Percentiles rank a stretch among this genome's conserved stretches.
These are phyloP conservation scores for Callithrix jacchus DNA, from an alignment of 2,113 vertebrate species.

Conservation along the genomic window DNA sequence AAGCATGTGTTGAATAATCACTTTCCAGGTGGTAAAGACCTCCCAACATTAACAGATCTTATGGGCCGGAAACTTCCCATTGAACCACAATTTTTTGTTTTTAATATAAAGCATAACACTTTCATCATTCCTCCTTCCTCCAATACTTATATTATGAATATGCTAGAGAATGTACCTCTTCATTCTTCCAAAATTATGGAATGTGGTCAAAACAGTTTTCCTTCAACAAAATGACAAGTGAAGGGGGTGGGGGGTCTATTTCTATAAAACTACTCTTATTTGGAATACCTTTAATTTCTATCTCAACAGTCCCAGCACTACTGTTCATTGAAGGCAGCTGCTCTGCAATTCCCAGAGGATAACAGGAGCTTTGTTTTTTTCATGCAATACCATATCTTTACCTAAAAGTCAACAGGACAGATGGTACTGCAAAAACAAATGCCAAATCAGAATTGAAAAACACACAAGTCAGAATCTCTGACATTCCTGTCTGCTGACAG, in stretches of 20 bases:
- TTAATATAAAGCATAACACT: conserved; percentile 20
- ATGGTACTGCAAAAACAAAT: conserved; percentile 18
- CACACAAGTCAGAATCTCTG: background rate
- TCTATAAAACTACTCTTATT: conserved; percentile 22
- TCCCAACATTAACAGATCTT: background rate
- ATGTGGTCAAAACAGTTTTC: conserved; percentile 28
- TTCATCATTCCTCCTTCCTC: background rate
- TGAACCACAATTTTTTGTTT: conserved; percentile 11
- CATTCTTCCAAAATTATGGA: conserved; percentile 41
- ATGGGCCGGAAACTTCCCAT: background rate
- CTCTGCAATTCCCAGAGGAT: background rate
- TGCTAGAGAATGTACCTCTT: background rate
- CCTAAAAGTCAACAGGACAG: conserved; percentile 20
- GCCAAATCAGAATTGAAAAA: conserved; percentile 45
- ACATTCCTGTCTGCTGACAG: background rate
- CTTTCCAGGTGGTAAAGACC: background rate
- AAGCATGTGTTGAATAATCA: background rate
- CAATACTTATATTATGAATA: conserved; percentile 23
- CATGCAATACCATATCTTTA: conserved; percentile 26
- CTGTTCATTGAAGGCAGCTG: background rate
- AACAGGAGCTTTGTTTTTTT: conserved; percentile 41
- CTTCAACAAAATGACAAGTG: conserved; percentile 9
- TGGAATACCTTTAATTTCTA: conserved; percentile 30
- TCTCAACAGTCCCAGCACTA: background rate
- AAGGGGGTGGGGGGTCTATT: background rate